A percentile compares a stretch with the other conserved stretches of the same genome.
These are phyloP conservation scores for Dreissena rostriformis DNA, from an alignment of 1,140 invertebrate genomes.

Conservation along the genomic window DNA sequence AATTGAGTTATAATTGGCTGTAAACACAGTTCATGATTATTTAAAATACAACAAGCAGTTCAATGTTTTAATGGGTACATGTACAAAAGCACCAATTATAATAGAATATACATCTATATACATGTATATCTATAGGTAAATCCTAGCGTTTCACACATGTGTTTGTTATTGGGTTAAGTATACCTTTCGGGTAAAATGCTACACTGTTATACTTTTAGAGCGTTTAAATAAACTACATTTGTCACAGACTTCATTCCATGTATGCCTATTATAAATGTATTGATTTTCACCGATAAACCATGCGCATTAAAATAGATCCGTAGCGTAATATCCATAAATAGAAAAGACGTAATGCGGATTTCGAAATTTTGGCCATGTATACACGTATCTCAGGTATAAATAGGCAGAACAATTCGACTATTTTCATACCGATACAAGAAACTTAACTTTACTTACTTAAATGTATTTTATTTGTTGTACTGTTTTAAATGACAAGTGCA, in stretches of 20 bases:
- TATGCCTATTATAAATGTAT: neutral
- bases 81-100: neutral
- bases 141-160: neutral
- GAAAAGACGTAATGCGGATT: conserved; percentile 14
- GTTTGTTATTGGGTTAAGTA: neutral
- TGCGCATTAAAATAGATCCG: neutral
- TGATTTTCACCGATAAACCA: neutral
- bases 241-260: neutral
- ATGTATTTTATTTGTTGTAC: conserved; percentile 44
- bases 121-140: neutral
- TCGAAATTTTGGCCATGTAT: neutral
- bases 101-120: neutral
- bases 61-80: too few species aligned
- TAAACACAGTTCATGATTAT: too few species aligned
- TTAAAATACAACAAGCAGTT: too few species aligned
- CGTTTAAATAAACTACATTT: neutral
- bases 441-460: neutral
- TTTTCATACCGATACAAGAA: neutral
- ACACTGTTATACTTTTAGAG: neutral
- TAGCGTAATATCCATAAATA: neutral
- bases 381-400: conserved; percentile 4
- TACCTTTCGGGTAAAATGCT: neutral
- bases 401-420: neutral
- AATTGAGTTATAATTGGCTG: too few species aligned
- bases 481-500: conserved; percentile 38